These are phyloP conservation scores for rat (Rattus norvegicus) DNA, from an alignment of 2,113 vertebrate species.

Conservation along the genomic window DNA sequence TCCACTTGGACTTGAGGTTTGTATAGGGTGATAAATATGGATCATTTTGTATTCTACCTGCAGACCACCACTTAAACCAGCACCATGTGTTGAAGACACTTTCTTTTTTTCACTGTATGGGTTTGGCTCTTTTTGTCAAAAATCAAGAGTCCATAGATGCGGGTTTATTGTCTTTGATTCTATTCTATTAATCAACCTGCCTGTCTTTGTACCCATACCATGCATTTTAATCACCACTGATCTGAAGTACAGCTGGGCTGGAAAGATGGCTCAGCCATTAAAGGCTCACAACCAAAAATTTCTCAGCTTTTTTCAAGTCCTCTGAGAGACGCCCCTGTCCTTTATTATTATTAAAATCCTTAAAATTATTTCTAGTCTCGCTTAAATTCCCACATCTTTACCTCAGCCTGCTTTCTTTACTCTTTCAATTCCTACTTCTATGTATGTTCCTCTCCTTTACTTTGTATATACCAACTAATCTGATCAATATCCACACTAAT, in stretches of 20 bases:
- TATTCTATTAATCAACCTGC: not conserved
- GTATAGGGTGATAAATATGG: not conserved
- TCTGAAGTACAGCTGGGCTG: too few species aligned
- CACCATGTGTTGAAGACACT: not conserved
- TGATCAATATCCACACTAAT: not conserved
- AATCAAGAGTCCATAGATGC: not conserved
- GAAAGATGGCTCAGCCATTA: too few species aligned
- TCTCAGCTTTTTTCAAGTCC: not conserved
- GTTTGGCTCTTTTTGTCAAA: not conserved
- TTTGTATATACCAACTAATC: not conserved
- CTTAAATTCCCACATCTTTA: not conserved
- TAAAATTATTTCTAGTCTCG: not conserved
- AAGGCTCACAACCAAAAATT: too few species aligned
- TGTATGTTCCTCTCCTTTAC: not conserved
- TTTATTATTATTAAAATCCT: not conserved
- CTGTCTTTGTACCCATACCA: not conserved
- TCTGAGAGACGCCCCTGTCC: not conserved
- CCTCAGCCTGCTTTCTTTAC: not conserved
- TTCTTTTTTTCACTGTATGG: not conserved
- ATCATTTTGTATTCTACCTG: not conserved
- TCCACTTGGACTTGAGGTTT: not conserved
- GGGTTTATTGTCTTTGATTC: not conserved
- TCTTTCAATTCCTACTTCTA: not conserved
- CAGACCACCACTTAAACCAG: not conserved
- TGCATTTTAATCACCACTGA: not conserved